These are phyloP conservation scores for Sepiola atlantica DNA, from an alignment of 2,888 invertebrate genomes.

Conservation along the genomic window DNA sequence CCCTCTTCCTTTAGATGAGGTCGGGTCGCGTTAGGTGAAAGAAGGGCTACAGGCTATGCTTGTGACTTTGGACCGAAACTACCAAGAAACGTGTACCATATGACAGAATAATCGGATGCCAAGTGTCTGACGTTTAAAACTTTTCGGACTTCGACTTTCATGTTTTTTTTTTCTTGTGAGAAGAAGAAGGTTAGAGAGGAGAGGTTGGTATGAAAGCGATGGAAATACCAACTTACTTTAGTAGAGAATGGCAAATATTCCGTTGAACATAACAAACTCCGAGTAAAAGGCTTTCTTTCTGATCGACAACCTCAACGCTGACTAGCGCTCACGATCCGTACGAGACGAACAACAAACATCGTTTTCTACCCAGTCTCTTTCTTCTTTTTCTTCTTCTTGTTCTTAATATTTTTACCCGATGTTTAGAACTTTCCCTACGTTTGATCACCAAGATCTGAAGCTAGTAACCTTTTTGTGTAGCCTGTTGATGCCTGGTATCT, in stretches of 20 bases:
- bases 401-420: not conserved
- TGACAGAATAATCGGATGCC: constrained; percentile 32
- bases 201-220: not conserved
- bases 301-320: not conserved
- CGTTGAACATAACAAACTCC: not conserved
- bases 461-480: not conserved
- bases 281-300: not conserved
- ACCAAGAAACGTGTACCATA: constrained; percentile 18
- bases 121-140: constrained; percentile 32
- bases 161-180: not conserved
- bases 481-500: no score
- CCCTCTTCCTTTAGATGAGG: not conserved
- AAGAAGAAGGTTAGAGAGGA: not conserved
- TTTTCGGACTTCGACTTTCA: constrained; percentile 32
- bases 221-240: not conserved
- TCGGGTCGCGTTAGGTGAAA: not conserved
- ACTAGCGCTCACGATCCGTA: not conserved
- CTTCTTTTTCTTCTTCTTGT: not conserved
- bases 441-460: not conserved
- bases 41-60: not conserved
- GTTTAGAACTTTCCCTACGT: not conserved
- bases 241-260: not conserved
- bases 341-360: not conserved
- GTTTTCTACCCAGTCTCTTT: not conserved
- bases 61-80: not conserved